Evolutionary conservation across 2,888 invertebrate genomes (phyloP), one percentile per base, ranked within the genome.

Genomic region (Lasioglossum leucozonium): DNA sequence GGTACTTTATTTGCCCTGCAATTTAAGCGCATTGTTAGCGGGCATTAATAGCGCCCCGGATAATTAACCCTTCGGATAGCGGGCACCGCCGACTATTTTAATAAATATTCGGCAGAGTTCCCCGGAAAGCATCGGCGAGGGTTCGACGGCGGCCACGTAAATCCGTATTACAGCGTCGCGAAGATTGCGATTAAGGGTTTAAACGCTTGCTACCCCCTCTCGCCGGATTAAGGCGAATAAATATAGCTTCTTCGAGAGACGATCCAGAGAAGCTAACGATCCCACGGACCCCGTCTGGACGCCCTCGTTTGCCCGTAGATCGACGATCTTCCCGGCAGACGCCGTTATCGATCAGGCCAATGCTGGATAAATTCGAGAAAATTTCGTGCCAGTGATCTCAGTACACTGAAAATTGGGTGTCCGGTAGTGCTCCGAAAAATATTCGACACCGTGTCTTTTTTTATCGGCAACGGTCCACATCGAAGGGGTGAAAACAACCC

Each of bases 1-100:
- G 51, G 76, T 30, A 72, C 75, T 79, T 79, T 72, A 83, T 85
- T 72, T 30, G 67, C 75, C 44, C 37, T 51, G 72, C 76, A 67
- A 76, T 72, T 77, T 72, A 67, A 65, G 42, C 55, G 83, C 73
- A 65, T 78, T 78, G 84, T 83, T 72, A 73, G 37, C 58, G 58
- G 34, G 62, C 62, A 55, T 78, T 74, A 83, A 78, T 78, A 74
- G 62, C 79, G 34, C 30, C 51, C 74, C 72, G 84, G 72, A 79
- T 69, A 84, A 79, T 72, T 78, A 73, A 84, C 81, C 55, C 51
- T 62, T 62, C 37, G 67, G 72, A 72, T 79, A 42, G n/a, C 62
- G n/a, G 34, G 18, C 47, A 47, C 16, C 72, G 42, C 13, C 55
- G 30, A 72, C 18, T 47, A 55, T 79, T 79, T 74, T 47, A 58